Evolutionary conservation across 2,113 vertebrate species (phyloP), one percentile per base, ranked within the genome.

Genomic region (Psilopogon haemacephalus): DNA sequence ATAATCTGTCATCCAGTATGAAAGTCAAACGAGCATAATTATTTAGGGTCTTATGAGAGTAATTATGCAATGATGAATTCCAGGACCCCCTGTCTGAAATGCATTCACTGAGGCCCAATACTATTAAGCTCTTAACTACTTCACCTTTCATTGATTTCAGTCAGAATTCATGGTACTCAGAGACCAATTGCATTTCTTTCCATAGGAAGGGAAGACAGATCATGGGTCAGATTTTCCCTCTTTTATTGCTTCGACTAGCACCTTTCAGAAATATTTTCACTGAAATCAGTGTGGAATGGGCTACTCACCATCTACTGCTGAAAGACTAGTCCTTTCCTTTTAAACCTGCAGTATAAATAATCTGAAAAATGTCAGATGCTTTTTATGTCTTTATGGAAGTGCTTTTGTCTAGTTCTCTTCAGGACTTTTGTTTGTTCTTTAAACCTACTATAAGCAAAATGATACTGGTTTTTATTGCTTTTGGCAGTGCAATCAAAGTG

Each of bases 1-100:
- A 91, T 76, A 79, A 93, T 94, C 62, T 91, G 33, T 91, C 16
- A 24, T 84, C 28, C 60, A 75, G 11, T 71, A 38, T 78, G 69
- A 92, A 94, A 88, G 88, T 60, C 82, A 89, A 85, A 60, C 79
- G 94, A 96, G 95, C 16, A 15, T 62, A 56, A 33, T 84, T 89
- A 94, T 87, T 84, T 92, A 92, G 95, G 89, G 46, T 60, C n/a
- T 75, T 42, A 88, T 56, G 35, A 84, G 56, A 90, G 40, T 93
- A 94, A 94, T 97, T 96, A 93, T 58, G 68, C 62, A 87, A 33
- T 94, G 78, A 52, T 83, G 60, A 95, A 72, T 48, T 89, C 38
- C 82, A 46, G 27, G 60, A 37, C 52, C 48, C 10, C 72, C 48
- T 93, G 84, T 93, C 74, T 95, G 89, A 71, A 82, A 82, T 85